phyloP scores from a whole-genome alignment of 2,113 vertebrate species.

The Prionailurus bengalensis region DNA sequence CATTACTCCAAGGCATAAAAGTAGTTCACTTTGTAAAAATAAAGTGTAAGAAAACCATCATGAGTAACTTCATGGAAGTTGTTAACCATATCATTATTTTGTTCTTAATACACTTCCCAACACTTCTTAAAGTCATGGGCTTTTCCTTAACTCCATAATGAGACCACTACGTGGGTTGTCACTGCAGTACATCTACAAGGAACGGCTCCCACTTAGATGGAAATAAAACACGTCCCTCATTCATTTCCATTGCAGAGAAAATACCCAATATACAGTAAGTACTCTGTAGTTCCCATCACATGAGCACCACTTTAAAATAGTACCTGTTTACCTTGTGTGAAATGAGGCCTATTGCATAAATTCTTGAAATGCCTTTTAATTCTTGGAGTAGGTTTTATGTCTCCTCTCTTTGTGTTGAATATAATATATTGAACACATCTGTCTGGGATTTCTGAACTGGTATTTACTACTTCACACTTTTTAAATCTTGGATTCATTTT shows the following conservation, averaged over 20 bases:
- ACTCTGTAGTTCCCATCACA: background rate
- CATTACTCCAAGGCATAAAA: background rate
- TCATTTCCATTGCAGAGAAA: background rate
- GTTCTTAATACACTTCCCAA: background rate
- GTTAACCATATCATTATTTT: background rate
- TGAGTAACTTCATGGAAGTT: background rate
- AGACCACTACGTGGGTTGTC: background rate
- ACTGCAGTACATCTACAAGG: background rate
- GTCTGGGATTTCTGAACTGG: background rate
- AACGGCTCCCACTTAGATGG: background rate
- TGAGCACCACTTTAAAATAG: background rate
- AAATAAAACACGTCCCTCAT: background rate
- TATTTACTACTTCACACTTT: background rate
- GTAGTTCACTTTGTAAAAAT: background rate
- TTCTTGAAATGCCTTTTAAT: background rate
- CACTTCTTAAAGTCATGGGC: background rate
- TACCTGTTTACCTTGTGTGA: background rate
- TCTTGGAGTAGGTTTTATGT: background rate
- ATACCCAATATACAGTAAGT: no score
- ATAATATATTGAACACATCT: background rate
- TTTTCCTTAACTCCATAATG: background rate
- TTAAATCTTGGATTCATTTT: background rate
- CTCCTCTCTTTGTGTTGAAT: background rate
- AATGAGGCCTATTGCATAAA: background rate
- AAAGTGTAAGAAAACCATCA: background rate